Conservation (phyloP, 2,113 vertebrate species). For the Tetraodon nigroviridis region DNA sequence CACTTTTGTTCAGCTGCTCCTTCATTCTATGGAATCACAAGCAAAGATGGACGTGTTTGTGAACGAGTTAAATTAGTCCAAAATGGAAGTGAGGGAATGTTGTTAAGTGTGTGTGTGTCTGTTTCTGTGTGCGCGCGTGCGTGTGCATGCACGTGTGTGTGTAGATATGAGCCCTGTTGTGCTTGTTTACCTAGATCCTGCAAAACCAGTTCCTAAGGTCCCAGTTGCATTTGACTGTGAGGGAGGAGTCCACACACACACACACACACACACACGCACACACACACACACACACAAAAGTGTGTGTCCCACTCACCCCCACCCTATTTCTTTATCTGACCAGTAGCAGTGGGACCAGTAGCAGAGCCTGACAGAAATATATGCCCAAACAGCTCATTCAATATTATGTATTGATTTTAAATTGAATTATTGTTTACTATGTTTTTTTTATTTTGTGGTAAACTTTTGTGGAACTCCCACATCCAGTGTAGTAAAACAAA, state of each 20-base stretch:
- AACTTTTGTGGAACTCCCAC: not conserved
- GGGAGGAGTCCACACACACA: slow-evolving; percentile 33
- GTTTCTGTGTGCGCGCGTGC: no score
- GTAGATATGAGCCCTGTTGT: not conserved
- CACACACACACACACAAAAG: no score
- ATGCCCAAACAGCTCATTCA: not conserved
- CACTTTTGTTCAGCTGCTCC: not conserved
- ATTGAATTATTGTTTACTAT: not conserved
- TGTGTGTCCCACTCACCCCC: no score
- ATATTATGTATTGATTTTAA: no score
- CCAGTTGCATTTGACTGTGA: slow-evolving; percentile 20
- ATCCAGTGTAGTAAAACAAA: not conserved
- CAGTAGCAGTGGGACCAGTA: no score
- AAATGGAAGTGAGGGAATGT: slow-evolving; percentile 24
- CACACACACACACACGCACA: no score
- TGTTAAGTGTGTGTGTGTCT: not conserved
- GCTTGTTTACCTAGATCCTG: slow-evolving; percentile 34
- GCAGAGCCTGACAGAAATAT: no score
- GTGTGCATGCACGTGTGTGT: not conserved
- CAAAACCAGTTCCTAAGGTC: slow-evolving; percentile 58
- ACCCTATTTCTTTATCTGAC: no score
- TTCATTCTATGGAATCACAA: not conserved
- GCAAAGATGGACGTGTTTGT: not conserved
- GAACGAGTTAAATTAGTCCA: not conserved
- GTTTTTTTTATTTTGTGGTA: slow-evolving; percentile 2